Percentiles rank a stretch among this genome's conserved stretches.
phyloP scores from a whole-genome alignment of 2,797 vertebrate genomes.

The Taeniopygia guttata region DNA sequence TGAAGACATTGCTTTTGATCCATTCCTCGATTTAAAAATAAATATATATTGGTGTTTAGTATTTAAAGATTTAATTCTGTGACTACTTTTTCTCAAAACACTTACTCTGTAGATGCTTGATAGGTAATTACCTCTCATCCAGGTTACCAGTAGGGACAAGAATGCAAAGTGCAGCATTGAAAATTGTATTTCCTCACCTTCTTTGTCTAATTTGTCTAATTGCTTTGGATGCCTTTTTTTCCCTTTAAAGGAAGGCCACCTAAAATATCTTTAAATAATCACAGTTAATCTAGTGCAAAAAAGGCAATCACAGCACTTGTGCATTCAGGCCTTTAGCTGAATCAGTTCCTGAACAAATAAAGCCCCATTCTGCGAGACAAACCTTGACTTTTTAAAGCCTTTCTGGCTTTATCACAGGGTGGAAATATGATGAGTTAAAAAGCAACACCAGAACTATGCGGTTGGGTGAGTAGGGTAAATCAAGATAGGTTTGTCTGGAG shows the following conservation, averaged over 20 bases:
- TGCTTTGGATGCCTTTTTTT: background rate
- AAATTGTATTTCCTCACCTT: background rate
- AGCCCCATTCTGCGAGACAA: background rate
- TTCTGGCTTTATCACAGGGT: background rate
- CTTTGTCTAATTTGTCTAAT: background rate
- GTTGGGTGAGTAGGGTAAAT: background rate
- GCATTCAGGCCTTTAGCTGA: background rate
- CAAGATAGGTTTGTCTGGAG: background rate
- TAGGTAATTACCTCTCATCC: background rate
- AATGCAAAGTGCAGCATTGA: background rate
- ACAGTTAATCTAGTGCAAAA: background rate
- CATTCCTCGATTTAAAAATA: background rate
- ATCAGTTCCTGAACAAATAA: background rate
- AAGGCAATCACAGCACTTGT: background rate
- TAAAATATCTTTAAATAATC: background rate
- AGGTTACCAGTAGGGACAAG: background rate
- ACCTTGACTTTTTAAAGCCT: background rate
- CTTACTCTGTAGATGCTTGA: background rate
- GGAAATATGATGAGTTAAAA: background rate
- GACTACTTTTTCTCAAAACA: background rate
- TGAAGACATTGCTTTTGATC: constrained; percentile 32
- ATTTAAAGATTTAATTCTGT: background rate
- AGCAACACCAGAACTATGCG: background rate
- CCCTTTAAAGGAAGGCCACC: background rate
- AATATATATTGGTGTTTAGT: background rate